phyloP scores from a whole-genome alignment of 2,797 vertebrate species.

The Chelon auratus region DNA sequence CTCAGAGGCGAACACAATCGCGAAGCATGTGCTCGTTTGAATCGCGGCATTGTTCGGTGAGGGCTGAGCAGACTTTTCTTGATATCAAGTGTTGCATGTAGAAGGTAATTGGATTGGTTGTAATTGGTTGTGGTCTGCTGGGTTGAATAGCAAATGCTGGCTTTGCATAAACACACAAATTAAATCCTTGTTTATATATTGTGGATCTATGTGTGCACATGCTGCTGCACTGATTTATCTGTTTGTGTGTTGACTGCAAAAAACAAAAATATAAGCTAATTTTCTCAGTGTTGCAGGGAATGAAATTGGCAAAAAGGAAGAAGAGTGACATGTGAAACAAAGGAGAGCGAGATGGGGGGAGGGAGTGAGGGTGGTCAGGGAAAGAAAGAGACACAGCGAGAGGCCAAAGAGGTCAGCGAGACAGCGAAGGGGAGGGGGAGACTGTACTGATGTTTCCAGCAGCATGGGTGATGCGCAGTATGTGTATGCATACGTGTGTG shows the following conservation, averaged over 20 bases:
- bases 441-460: slow-evolving; percentile 42
- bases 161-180: slow-evolving; percentile 81
- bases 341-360: slow-evolving; percentile 42
- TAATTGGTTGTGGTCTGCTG: slow-evolving; percentile 79
- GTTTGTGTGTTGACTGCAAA: slow-evolving; percentile 30
- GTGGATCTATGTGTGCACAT: slow-evolving; percentile 41
- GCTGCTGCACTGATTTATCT: slow-evolving; percentile 11
- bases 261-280: slow-evolving; percentile 20
- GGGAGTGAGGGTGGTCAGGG: slow-evolving; percentile 36
- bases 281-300: slow-evolving; percentile 6
- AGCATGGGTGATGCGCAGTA: slow-evolving; percentile 23
- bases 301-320: background rate
- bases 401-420: slow-evolving; percentile 51
- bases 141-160: slow-evolving; percentile 72
- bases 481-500: slow-evolving; percentile 38
- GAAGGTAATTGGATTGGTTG: slow-evolving; percentile 78
- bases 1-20: slow-evolving; percentile 28
- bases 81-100: slow-evolving; percentile 77
- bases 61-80: slow-evolving; percentile 61
- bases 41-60: slow-evolving; percentile 47
- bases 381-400: slow-evolving; percentile 22
- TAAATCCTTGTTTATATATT: slow-evolving; percentile 67
- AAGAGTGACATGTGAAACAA: slow-evolving; percentile 47
- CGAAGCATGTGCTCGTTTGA: slow-evolving; percentile 39
- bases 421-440: slow-evolving; percentile 42